Conservation (phyloP, 1,140 invertebrate genomes). For the Lanistes nyassanus region DNA sequence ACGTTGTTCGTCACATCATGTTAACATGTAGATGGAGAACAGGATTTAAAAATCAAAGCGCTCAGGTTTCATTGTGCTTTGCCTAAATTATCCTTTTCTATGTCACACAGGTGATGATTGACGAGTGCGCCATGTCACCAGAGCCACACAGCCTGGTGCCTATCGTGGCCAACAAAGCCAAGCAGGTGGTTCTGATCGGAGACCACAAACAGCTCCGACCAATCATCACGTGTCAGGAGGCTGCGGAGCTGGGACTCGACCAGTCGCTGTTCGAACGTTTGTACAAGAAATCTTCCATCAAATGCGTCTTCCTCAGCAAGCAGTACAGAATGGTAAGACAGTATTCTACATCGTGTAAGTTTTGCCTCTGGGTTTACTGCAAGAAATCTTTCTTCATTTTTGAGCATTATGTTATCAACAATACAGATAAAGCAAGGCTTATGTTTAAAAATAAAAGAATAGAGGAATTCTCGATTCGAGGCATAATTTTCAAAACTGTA, state of each 20-base stretch:
- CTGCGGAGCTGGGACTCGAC: slow-evolving; percentile 47
- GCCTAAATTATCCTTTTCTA: too few species aligned
- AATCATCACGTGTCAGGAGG: slow-evolving; percentile 45
- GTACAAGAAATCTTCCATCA: slow-evolving; percentile 28
- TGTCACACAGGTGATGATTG: slow-evolving; percentile 41
- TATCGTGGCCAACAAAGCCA: slow-evolving; percentile 39
- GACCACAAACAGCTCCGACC: slow-evolving; percentile 59
- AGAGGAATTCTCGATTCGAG: too few species aligned
- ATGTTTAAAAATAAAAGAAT: too few species aligned
- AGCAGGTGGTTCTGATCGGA: slow-evolving; percentile 59
- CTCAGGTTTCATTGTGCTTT: too few species aligned
- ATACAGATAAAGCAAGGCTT: too few species aligned
- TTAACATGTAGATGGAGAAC: too few species aligned
- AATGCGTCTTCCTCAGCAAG: slow-evolving; percentile 30
- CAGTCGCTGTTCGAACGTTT: slow-evolving; percentile 59
- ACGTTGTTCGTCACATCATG: too few species aligned
- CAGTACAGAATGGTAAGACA: slow-evolving; percentile 60
- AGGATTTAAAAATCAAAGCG: too few species aligned
- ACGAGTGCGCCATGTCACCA: slow-evolving; percentile 59
- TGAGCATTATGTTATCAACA: too few species aligned
- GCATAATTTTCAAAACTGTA: too few species aligned
- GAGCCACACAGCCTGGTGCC: slow-evolving; percentile 56
- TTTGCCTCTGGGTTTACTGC: neutral
- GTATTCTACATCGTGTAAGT: neutral
- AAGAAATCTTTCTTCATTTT: neutral